A percentile compares a stretch with the other conserved stretches of the same genome.
phyloP scores from a whole-genome alignment of 1,140 invertebrate genomes.

The Drosophila melanica region DNA sequence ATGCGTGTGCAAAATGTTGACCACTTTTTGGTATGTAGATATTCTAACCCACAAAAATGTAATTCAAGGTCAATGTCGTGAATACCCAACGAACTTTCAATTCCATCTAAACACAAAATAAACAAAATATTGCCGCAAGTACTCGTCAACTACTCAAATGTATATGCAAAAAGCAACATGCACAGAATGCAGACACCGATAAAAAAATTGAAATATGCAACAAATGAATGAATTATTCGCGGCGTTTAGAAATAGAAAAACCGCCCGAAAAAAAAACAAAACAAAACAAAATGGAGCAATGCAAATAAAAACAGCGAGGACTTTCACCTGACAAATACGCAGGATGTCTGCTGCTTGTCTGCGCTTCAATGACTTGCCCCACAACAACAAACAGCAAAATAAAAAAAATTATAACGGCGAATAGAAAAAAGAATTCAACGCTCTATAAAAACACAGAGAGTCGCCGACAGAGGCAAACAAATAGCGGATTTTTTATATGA shows the following conservation, averaged over 20 bases:
- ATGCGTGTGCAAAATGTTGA: too few relatives aligned
- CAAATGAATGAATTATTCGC: slow-evolving; percentile 74
- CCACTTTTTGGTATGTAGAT: slow-evolving; percentile 6
- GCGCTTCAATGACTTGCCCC: slow-evolving; percentile 63
- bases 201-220: slow-evolving; percentile 41
- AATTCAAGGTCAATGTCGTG: slow-evolving; percentile 64
- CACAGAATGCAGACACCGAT: slow-evolving; percentile 11
- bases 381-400: slow-evolving; percentile 24
- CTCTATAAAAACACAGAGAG: slow-evolving; percentile 43
- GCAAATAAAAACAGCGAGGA: slow-evolving; percentile 62
- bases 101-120: slow-evolving; percentile 60
- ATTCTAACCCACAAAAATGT: slow-evolving; percentile 56
- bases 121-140: slow-evolving; percentile 37
- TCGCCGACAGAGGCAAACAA: slow-evolving; percentile 42
- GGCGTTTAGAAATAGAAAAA: slow-evolving; percentile 69
- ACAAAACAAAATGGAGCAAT: slow-evolving; percentile 42
- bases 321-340: slow-evolving; percentile 75
- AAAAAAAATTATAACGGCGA: slow-evolving; percentile 33
- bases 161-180: slow-evolving; percentile 40
- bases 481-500: slow-evolving; percentile 57
- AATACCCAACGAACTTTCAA: slow-evolving; percentile 27
- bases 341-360: slow-evolving; percentile 76
- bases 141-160: background rate
- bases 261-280: slow-evolving; percentile 13
- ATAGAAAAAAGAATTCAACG: slow-evolving; percentile 27